Percentiles rank a stretch among this genome's conserved stretches.
These are phyloP conservation scores for Sula dactylatra DNA, from an alignment of 2,113 vertebrate species.

Conservation along the genomic window DNA sequence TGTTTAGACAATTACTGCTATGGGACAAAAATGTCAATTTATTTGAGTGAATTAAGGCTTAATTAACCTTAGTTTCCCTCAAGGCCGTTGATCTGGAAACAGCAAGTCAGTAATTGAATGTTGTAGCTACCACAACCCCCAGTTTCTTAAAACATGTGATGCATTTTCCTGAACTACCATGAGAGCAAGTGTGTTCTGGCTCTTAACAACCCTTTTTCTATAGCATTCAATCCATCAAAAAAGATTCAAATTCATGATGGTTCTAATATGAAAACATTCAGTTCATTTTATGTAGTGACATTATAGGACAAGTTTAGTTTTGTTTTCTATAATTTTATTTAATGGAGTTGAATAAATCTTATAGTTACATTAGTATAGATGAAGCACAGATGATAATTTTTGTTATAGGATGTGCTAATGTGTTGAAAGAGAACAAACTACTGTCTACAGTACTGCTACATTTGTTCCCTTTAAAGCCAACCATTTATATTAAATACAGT, in stretches of 20 bases:
- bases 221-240: not conserved
- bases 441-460: not conserved
- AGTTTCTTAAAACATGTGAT: slow-evolving; percentile 19
- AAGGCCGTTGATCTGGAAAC: slow-evolving; percentile 59
- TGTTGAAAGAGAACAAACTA: not conserved
- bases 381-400: not conserved
- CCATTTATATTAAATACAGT: not conserved
- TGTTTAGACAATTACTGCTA: slow-evolving; percentile 36
- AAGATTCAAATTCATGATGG: not conserved
- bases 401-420: not conserved
- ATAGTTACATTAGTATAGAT: not conserved
- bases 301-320: not conserved
- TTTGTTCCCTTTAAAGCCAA: not conserved
- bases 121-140: not conserved
- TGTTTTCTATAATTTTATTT: not conserved
- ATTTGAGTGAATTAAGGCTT: slow-evolving; percentile 67
- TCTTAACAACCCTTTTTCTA: not conserved
- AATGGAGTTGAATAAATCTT: not conserved
- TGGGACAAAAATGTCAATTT: slow-evolving; percentile 61
- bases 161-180: not conserved
- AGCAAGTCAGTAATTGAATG: slow-evolving; percentile 53
- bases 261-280: not conserved
- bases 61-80: slow-evolving; percentile 60
- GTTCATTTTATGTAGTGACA: not conserved
- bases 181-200: not conserved